Evolutionary conservation across 2,888 invertebrate species (phyloP).

Genomic region (Zeuzera pyrina): DNA sequence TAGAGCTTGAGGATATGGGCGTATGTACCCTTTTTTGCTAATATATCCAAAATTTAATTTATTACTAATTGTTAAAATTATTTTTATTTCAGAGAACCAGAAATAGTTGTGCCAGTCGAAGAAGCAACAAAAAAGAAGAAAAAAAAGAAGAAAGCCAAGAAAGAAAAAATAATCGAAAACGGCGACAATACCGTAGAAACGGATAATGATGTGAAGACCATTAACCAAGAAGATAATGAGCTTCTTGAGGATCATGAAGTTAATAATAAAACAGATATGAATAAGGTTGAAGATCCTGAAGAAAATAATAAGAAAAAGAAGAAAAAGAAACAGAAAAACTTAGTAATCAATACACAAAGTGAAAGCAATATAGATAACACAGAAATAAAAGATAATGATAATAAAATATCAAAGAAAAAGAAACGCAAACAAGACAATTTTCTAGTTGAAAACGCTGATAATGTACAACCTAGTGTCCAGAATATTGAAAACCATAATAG

Average conservation of each 20-base stretch:
- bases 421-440: slow-evolving; percentile 6
- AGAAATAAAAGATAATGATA: slow-evolving; percentile 13
- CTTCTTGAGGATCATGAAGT: slow-evolving; percentile 7
- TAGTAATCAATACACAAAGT: slow-evolving; percentile 11
- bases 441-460: slow-evolving; percentile 6
- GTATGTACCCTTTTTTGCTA: too few relatives aligned
- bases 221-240: neutral
- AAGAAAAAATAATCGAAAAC: slow-evolving; percentile 14
- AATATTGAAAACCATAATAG: too few relatives aligned
- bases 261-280: slow-evolving; percentile 9
- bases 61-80: too few relatives aligned
- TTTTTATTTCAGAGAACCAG: slow-evolving; percentile 42
- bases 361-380: slow-evolving; percentile 18
- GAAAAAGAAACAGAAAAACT: slow-evolving; percentile 17
- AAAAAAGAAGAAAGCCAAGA: slow-evolving; percentile 52
- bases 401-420: slow-evolving; percentile 15
- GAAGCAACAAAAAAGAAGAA: slow-evolving; percentile 43
- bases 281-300: slow-evolving; percentile 5
- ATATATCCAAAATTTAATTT: too few relatives aligned
- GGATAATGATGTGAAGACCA: too few relatives aligned
- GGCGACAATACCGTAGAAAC: slow-evolving; percentile 18
- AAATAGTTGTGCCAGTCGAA: slow-evolving; percentile 39
- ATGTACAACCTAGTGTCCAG: too few relatives aligned
- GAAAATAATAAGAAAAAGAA: neutral
- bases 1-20: too few relatives aligned